Evolutionary conservation across 2,888 invertebrate species (phyloP).

Genomic region (Eupithecia vulgata): DNA sequence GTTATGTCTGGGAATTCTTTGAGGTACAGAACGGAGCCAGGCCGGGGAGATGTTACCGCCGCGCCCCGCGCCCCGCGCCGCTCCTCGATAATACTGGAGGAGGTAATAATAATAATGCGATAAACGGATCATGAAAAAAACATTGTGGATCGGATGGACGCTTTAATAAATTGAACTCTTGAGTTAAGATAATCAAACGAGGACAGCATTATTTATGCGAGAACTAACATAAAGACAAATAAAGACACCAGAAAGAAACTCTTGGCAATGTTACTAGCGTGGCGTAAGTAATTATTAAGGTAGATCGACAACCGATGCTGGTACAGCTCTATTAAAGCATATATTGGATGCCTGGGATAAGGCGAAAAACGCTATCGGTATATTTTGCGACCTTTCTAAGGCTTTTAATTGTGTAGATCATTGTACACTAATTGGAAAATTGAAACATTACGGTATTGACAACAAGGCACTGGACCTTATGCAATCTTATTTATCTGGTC

Average conservation of each 20-base stretch:
- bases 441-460: too few species aligned
- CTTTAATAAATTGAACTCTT: not conserved
- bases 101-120: constrained; percentile 52
- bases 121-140: constrained; percentile 38
- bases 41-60: constrained; percentile 56
- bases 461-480: too few species aligned
- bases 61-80: too few species aligned
- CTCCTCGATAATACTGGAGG: constrained; percentile 49
- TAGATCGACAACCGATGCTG: too few species aligned
- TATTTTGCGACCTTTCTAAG: too few species aligned
- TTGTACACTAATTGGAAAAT: too few species aligned
- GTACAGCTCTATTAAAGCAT: too few species aligned
- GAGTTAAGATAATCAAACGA: not conserved
- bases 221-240: not conserved
- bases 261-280: not conserved
- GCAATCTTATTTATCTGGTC: too few species aligned
- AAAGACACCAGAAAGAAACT: not conserved
- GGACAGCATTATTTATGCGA: not conserved
- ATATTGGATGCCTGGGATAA: too few species aligned
- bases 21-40: constrained; percentile 48
- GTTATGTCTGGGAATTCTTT: too few species aligned
- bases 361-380: too few species aligned
- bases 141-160: not conserved
- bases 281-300: not conserved
- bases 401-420: too few species aligned